These are phyloP conservation scores for Hemicordylus capensis DNA, from an alignment of 2,113 vertebrate genomes.

Conservation along the genomic window DNA sequence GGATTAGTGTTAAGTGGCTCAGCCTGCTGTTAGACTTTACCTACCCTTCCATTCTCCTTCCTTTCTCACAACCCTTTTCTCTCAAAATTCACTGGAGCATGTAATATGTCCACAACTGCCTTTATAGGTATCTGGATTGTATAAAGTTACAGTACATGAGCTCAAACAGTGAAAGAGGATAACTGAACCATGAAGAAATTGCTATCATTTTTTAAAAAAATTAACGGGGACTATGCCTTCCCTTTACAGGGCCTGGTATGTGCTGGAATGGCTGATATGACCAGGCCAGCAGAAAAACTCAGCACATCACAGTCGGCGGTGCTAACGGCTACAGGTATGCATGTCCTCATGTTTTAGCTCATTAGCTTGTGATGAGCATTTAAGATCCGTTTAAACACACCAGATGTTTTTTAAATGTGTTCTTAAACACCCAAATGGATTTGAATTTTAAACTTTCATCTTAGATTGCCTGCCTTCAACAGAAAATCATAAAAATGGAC, in stretches of 20 bases:
- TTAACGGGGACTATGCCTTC: conserved; percentile 26
- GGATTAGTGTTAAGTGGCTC: background rate
- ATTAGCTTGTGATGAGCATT: no score
- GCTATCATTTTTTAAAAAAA: background rate
- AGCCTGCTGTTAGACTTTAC: background rate
- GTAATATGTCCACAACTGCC: background rate
- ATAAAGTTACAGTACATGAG: background rate
- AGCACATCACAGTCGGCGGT: conserved; percentile 92
- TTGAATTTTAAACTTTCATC: background rate
- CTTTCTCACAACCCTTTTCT: no score
- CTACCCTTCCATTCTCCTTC: no score
- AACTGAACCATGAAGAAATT: background rate
- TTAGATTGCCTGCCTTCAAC: background rate
- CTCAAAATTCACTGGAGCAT: background rate
- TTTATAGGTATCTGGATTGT: background rate
- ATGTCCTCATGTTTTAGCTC: background rate
- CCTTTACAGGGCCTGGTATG: conserved; percentile 87
- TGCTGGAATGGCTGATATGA: conserved; percentile 95
- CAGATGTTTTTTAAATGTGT: background rate
- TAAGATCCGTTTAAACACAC: no score
- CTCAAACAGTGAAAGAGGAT: background rate
- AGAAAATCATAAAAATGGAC: background rate
- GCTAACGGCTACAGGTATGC: conserved; percentile 91
- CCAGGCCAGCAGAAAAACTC: conserved; percentile 94
- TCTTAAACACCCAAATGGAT: background rate